phyloP scores from a whole-genome alignment of 2,797 vertebrate genomes.

The Gadopsis marmoratus region DNA sequence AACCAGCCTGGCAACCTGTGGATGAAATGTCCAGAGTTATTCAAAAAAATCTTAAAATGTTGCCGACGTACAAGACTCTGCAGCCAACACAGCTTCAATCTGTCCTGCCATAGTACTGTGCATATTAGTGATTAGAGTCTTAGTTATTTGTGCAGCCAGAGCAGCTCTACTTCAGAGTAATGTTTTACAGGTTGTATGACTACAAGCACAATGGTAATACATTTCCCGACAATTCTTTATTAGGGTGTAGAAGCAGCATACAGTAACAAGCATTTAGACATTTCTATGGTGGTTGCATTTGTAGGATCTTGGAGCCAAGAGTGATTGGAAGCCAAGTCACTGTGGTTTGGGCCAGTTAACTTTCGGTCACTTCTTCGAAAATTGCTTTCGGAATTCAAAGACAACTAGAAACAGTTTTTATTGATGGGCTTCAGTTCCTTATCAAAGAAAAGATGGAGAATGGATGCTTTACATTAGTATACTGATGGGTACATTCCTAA shows the following conservation, averaged over 20 bases:
- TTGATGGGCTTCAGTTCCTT: neutral
- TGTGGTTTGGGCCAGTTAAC: conserved; percentile 24
- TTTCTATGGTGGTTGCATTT: conserved; percentile 10
- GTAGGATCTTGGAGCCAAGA: conserved; percentile 12
- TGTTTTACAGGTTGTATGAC: conserved; percentile 20
- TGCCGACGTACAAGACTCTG: neutral
- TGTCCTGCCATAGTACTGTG: neutral
- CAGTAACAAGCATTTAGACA: neutral
- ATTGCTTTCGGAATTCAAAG: neutral
- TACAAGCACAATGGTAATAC: neutral
- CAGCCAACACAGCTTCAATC: conserved; percentile 13
- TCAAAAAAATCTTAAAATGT: neutral
- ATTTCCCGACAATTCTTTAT: conserved; percentile 10
- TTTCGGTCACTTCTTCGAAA: conserved; percentile 1
- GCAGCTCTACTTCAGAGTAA: conserved; percentile 10
- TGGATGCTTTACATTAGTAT: neutral
- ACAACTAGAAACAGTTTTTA: conserved; percentile 10
- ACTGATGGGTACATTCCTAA: neutral
- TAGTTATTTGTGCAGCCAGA: conserved; percentile 17
- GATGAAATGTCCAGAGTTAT: conserved; percentile 24
- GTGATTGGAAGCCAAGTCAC: neutral
- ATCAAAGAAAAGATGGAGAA: neutral
- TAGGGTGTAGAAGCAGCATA: conserved; percentile 5
- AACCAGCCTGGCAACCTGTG: conserved; percentile 24
- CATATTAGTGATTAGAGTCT: conserved; percentile 11